Percentiles rank a stretch among this genome's conserved stretches.
phyloP scores from a whole-genome alignment of 2,888 invertebrate genomes.

The Aporophyla lueneburgensis region DNA sequence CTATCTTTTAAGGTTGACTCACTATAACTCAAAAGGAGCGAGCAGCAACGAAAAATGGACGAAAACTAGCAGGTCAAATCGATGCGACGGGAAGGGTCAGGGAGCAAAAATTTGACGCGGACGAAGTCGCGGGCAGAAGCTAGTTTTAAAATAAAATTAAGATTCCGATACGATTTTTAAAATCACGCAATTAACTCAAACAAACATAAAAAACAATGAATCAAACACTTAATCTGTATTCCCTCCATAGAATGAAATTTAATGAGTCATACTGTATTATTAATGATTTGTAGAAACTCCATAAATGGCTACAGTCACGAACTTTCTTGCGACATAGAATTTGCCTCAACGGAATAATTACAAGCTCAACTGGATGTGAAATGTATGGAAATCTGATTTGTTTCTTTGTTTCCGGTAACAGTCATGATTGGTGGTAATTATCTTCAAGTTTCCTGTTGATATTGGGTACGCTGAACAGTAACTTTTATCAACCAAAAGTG shows the following conservation, averaged over 20 bases:
- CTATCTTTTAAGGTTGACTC: too few species aligned
- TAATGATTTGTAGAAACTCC: background rate
- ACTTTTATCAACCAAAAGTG: too few species aligned
- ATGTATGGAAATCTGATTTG: background rate
- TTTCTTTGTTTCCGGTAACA: background rate
- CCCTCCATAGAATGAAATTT: background rate
- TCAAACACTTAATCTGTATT: background rate
- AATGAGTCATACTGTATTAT: conserved; percentile 4
- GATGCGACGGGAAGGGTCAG: too few species aligned
- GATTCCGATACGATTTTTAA: background rate
- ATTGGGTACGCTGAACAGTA: background rate
- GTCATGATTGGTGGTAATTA: background rate
- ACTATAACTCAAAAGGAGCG: too few species aligned
- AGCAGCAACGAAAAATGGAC: too few species aligned
- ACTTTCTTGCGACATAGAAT: background rate
- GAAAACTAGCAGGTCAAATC: too few species aligned
- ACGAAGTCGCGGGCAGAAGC: too few species aligned
- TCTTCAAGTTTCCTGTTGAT: background rate
- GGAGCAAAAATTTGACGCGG: too few species aligned
- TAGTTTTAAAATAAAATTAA: too few species aligned
- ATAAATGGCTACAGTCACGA: background rate
- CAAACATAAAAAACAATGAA: background rate
- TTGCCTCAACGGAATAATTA: background rate
- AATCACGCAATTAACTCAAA: background rate
- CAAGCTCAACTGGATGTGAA: background rate